A percentile compares a stretch with the other conserved stretches of the same genome.
phyloP scores from a whole-genome alignment of 2,888 invertebrate species.

The Caenorhabditis macrosperma region DNA sequence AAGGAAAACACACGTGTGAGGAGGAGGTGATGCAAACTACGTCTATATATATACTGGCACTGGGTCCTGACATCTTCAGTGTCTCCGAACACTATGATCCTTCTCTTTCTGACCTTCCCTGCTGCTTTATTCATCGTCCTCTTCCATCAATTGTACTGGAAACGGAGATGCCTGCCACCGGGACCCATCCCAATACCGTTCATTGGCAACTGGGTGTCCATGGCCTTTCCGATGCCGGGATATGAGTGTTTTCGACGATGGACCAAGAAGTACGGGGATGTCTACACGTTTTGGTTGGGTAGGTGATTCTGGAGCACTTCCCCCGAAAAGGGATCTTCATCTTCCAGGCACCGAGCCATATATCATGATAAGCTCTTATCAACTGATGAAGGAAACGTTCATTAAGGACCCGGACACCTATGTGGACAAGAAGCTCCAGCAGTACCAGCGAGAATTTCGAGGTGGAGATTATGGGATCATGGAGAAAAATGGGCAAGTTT shows the following conservation, averaged over 20 bases:
- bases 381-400: slow-evolving; percentile 59
- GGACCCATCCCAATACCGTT: slow-evolving; percentile 56
- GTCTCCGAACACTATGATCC: no score
- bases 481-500: slow-evolving; percentile 38
- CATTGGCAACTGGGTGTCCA: slow-evolving; percentile 48
- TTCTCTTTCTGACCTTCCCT: background rate
- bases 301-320: no score
- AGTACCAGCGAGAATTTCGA: no score
- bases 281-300: slow-evolving; percentile 22
- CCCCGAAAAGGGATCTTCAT: no score
- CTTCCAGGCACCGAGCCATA: slow-evolving; percentile 43
- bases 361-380: slow-evolving; percentile 39
- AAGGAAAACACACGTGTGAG: no score
- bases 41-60: no score
- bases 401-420: slow-evolving; percentile 55
- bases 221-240: slow-evolving; percentile 42
- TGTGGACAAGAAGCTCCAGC: slow-evolving; percentile 42
- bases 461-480: slow-evolving; percentile 52
- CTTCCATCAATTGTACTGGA: slow-evolving; percentile 39
- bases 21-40: no score
- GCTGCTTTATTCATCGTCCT: background rate
- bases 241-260: slow-evolving; percentile 52
- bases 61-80: no score
- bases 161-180: slow-evolving; percentile 17
- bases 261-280: slow-evolving; percentile 48